These are phyloP conservation scores for Silurus lanzhouensis DNA, from an alignment of 2,797 vertebrate genomes.

Conservation along the genomic window DNA sequence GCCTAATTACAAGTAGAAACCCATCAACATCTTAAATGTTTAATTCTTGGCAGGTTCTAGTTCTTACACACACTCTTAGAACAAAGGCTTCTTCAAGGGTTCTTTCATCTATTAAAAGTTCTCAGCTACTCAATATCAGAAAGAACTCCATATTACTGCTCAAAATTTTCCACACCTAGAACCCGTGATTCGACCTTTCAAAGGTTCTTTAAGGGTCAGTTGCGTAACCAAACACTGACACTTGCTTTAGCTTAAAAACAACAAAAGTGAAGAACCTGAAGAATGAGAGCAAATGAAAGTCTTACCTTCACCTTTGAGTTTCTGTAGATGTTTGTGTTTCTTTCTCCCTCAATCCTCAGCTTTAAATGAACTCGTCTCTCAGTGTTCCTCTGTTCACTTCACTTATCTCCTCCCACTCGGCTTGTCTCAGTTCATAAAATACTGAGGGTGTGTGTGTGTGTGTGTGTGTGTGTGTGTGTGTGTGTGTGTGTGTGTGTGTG, in stretches of 20 bases:
- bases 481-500: neutral
- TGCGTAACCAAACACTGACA: neutral
- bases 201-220: neutral
- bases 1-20: too few species aligned
- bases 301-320: neutral
- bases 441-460: neutral
- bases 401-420: slow-evolving; percentile 7
- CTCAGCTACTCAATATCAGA: neutral
- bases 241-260: neutral
- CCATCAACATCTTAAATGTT: too few species aligned
- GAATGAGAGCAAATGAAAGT: neutral
- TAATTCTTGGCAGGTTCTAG: too few species aligned
- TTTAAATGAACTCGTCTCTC: neutral
- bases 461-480: slow-evolving; percentile 22
- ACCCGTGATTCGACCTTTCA: neutral
- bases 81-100: too few species aligned
- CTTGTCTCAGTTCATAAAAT: slow-evolving; percentile 13
- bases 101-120: too few species aligned
- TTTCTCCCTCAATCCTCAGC: slow-evolving; percentile 14
- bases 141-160: neutral
- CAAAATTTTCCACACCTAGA: neutral
- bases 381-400: neutral
- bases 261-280: neutral
- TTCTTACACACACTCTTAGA: too few species aligned
- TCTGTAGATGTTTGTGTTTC: neutral